Conservation (phyloP, 2,888 invertebrate species). For the Aphrophora alni region DNA sequence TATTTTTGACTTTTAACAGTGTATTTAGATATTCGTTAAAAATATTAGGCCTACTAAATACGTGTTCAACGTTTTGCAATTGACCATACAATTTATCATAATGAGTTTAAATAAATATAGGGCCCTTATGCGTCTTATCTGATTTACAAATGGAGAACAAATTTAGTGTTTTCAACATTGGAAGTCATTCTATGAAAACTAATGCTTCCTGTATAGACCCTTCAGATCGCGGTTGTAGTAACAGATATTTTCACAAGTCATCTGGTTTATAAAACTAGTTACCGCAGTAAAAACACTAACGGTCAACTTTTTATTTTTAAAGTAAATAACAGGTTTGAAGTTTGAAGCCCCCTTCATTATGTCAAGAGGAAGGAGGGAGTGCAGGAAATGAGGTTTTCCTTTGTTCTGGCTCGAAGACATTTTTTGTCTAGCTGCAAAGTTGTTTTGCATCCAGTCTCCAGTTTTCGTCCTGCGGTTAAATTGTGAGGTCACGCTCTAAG, state of each 20-base stretch:
- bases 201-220: no score
- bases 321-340: neutral
- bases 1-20: no score
- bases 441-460: neutral
- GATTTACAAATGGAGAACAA: no score
- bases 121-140: no score
- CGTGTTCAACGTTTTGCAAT: no score
- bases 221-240: no score
- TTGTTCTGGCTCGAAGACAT: neutral
- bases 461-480: neutral
- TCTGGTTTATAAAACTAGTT: neutral
- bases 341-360: neutral
- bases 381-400: constrained; percentile 2
- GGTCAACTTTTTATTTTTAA: neutral
- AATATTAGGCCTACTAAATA: no score
- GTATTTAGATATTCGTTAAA: no score
- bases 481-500: neutral
- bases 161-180: no score
- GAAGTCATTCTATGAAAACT: no score
- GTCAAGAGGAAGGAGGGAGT: neutral
- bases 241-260: neutral
- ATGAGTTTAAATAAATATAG: no score
- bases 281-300: neutral
- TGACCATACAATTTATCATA: no score
- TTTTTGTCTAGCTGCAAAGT: neutral